Conservation (phyloP, 1,140 invertebrate species). For the Achroia grisella region DNA sequence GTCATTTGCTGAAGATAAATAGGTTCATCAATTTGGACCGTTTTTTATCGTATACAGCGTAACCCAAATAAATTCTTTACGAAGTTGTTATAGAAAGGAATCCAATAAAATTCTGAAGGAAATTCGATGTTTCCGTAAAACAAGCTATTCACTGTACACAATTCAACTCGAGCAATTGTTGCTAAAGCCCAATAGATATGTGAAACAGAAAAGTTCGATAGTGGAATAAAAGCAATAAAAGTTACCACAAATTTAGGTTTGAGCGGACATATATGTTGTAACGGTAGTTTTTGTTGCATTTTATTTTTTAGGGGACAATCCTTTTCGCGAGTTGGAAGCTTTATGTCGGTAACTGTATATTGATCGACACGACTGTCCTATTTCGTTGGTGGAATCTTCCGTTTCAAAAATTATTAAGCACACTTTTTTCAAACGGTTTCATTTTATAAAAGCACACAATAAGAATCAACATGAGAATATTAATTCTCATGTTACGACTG, state of each 20-base stretch:
- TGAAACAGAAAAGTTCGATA: conserved; percentile 44
- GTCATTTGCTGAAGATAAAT: too few relatives aligned
- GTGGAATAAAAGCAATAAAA: conserved; percentile 54
- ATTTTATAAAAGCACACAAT: too few relatives aligned
- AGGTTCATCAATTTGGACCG: too few relatives aligned
- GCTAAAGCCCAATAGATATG: conserved; percentile 42
- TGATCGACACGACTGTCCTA: too few relatives aligned
- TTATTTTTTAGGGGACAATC: not conserved
- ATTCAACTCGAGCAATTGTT: conserved; percentile 42
- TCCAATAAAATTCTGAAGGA: conserved; percentile 44
- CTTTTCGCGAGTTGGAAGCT: conserved; percentile 5
- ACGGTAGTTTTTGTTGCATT: not conserved
- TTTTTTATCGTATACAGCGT: too few relatives aligned
- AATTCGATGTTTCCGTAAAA: conserved; percentile 44
- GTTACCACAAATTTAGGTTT: conserved; percentile 37
- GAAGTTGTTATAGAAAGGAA: conserved; percentile 39
- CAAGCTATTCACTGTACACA: conserved; percentile 47
- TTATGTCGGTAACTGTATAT: too few relatives aligned
- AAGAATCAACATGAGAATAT: too few relatives aligned
- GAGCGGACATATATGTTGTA: conserved; percentile 4
- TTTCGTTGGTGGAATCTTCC: too few relatives aligned
- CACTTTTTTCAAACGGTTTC: too few relatives aligned
- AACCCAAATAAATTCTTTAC: not conserved
- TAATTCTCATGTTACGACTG: too few relatives aligned
- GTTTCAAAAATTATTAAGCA: too few relatives aligned